Percentiles rank a stretch among this genome's conserved stretches.
These are phyloP conservation scores for Oryzias dopingdopingensis DNA, from an alignment of 2,797 vertebrate genomes.

Conservation along the genomic window DNA sequence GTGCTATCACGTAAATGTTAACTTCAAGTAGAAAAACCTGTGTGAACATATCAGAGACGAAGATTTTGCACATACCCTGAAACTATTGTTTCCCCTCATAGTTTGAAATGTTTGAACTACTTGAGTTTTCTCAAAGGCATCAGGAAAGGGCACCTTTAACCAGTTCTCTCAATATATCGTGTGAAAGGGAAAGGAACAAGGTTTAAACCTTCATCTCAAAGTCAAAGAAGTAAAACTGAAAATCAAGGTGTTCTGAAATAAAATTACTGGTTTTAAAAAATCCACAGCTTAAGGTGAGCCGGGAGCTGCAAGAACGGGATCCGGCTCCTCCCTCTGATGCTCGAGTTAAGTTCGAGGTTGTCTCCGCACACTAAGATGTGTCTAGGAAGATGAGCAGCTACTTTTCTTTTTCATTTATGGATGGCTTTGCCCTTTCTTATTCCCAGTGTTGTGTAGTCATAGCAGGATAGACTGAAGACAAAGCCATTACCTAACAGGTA, in stretches of 20 bases:
- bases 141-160: slow-evolving; percentile 62
- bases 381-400: neutral
- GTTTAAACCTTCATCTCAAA: slow-evolving; percentile 60
- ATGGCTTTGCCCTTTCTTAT: neutral
- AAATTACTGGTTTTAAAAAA: slow-evolving; percentile 68
- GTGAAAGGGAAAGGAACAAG: slow-evolving; percentile 44
- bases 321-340: slow-evolving; percentile 17
- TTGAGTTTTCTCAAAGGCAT: slow-evolving; percentile 68
- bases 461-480: neutral
- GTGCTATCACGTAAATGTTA: slow-evolving; percentile 35
- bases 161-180: slow-evolving; percentile 55
- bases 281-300: slow-evolving; percentile 48
- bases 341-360: slow-evolving; percentile 1
- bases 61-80: slow-evolving; percentile 41
- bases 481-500: slow-evolving; percentile 14
- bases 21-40: slow-evolving; percentile 44
- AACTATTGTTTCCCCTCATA: slow-evolving; percentile 62
- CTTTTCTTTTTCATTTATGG: neutral
- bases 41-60: slow-evolving; percentile 43
- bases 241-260: slow-evolving; percentile 69
- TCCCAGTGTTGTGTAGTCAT: neutral
- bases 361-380: slow-evolving; percentile 7
- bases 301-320: slow-evolving; percentile 49
- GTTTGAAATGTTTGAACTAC: slow-evolving; percentile 63
- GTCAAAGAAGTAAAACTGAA: slow-evolving; percentile 67